phyloP scores from a whole-genome alignment of 2,113 vertebrate species.

The Hippocampus mohnikei region DNA sequence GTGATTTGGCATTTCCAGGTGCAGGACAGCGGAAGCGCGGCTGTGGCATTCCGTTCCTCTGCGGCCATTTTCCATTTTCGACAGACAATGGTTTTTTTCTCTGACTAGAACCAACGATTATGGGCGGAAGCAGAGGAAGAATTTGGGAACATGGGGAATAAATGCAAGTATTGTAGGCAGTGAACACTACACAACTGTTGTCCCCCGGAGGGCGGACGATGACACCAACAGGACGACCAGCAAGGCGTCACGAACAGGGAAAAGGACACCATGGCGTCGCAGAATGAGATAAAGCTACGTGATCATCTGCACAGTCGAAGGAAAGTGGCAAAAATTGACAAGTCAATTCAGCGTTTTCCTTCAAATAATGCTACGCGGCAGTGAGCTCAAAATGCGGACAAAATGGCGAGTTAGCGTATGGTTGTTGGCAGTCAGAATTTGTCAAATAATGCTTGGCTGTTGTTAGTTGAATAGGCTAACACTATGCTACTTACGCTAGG shows the following conservation, averaged over 20 bases:
- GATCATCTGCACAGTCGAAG: background rate
- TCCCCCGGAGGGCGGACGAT: background rate
- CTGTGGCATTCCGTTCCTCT: slow-evolving; percentile 33
- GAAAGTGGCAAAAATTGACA: background rate
- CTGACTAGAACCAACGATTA: slow-evolving; percentile 21
- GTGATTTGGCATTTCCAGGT: background rate
- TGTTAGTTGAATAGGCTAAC: too few species aligned
- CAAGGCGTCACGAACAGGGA: background rate
- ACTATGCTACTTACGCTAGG: too few species aligned
- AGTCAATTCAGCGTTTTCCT: too few species aligned
- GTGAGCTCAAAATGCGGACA: too few species aligned
- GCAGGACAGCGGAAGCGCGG: background rate
- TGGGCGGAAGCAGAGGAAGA: slow-evolving; percentile 17
- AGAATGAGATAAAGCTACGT: background rate
- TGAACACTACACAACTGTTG: background rate
- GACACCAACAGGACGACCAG: background rate
- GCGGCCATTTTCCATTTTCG: slow-evolving; percentile 36
- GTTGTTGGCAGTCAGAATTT: too few species aligned
- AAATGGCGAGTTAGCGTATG: too few species aligned
- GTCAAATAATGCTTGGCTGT: too few species aligned
- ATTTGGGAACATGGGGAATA: slow-evolving; percentile 14
- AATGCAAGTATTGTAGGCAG: background rate
- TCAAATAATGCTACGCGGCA: too few species aligned
- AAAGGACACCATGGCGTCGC: background rate
- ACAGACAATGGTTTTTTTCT: slow-evolving; percentile 43